Evolutionary conservation across 2,888 invertebrate species (phyloP).

Genomic region (Mactromeris polynyma): DNA sequence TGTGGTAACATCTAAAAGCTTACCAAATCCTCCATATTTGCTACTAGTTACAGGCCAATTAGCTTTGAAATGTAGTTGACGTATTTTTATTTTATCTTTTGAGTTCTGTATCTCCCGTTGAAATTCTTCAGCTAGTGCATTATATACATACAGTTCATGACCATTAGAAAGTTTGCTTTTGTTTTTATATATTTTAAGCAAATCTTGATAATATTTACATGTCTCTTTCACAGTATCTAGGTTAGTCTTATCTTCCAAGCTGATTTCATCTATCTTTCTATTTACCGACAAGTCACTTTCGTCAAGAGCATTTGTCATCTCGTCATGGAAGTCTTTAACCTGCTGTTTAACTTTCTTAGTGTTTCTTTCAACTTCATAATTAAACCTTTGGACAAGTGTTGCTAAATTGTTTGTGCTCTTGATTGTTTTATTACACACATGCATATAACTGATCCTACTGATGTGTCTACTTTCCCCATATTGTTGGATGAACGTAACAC

Average conservation of each 20-base stretch:
- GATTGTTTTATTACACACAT: background rate
- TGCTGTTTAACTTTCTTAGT: background rate
- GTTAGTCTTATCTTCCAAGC: background rate
- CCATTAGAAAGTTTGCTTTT: background rate
- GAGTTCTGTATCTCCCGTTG: background rate
- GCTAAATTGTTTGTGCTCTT: background rate
- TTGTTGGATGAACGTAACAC: background rate
- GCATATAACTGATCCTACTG: background rate
- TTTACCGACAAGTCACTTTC: background rate
- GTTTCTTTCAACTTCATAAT: background rate
- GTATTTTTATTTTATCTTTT: background rate
- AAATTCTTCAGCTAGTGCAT: background rate
- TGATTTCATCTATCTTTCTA: background rate
- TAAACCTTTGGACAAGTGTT: background rate
- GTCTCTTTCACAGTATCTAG: background rate
- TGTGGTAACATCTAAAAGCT: background rate
- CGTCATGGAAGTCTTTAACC: background rate
- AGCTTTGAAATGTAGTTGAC: background rate
- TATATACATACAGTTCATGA: background rate
- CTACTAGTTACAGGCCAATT: no score
- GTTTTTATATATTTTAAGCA: background rate
- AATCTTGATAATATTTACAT: background rate
- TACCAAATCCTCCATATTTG: background rate
- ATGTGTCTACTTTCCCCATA: background rate
- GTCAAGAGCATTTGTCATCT: background rate